Evolutionary conservation across 35 echinoderm and acorn worm genomes (phyloP).

Genomic region (Ptychodera flava): DNA sequence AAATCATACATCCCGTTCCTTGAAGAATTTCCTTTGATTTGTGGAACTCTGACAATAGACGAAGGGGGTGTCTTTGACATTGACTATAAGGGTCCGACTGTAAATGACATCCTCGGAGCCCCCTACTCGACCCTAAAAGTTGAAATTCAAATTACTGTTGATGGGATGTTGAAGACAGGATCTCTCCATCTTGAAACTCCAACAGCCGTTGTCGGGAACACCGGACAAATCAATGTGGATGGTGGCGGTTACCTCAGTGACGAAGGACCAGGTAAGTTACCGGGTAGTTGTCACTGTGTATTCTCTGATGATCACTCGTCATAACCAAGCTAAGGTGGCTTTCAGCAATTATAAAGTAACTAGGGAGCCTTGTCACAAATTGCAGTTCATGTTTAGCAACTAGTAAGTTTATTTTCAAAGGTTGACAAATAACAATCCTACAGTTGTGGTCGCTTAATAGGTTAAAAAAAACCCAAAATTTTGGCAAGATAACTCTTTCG

Average conservation of each 20-base stretch:
- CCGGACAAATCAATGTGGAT: constrained; percentile 14
- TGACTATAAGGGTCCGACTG: constrained; percentile 32
- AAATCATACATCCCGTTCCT: constrained; percentile 24
- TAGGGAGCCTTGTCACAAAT: too few relatives aligned
- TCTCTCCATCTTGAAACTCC: constrained; percentile 25
- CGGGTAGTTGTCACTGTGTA: neutral
- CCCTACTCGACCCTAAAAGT: constrained; percentile 20
- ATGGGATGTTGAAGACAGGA: constrained; percentile 33
- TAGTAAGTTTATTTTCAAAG: neutral
- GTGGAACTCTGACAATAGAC: neutral
- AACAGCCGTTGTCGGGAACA: constrained; percentile 19
- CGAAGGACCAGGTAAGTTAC: constrained; percentile 48
- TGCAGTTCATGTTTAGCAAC: neutral
- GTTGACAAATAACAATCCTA: neutral
- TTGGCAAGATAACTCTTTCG: too few relatives aligned
- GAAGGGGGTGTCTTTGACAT: constrained; percentile 18
- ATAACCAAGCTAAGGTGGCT: neutral
- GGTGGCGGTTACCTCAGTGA: constrained; percentile 52
- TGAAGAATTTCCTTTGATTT: constrained; percentile 11
- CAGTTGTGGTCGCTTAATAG: neutral
- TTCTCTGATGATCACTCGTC: neutral
- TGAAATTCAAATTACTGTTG: constrained; percentile 15
- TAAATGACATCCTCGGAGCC: constrained; percentile 12
- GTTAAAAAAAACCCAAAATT: too few relatives aligned
- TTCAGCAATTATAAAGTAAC: neutral